These are phyloP conservation scores for Beris morrisii DNA, from an alignment of 2,888 invertebrate genomes.

Conservation along the genomic window DNA sequence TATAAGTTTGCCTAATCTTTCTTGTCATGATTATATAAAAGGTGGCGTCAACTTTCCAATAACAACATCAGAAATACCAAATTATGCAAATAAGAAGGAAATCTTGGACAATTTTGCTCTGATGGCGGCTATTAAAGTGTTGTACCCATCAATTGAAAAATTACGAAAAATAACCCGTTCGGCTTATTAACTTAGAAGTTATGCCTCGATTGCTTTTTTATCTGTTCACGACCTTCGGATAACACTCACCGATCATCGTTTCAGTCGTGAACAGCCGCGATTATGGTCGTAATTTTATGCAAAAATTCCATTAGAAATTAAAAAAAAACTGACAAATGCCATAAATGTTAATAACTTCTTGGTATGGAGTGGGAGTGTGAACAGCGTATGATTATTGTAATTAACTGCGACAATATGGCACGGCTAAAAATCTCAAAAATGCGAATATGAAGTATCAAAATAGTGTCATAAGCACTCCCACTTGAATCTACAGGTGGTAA, in stretches of 20 bases:
- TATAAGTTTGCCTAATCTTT: too few relatives aligned
- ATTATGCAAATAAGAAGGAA: too few relatives aligned
- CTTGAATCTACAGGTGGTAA: background rate
- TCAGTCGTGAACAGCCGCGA: background rate
- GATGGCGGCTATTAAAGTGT: too few relatives aligned
- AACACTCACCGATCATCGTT: background rate
- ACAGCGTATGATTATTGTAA: background rate
- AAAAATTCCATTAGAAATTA: too few relatives aligned
- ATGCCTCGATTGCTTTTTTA: slow-evolving; percentile 3
- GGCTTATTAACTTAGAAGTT: slow-evolving; percentile 1
- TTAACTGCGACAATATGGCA: background rate
- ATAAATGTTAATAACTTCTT: too few relatives aligned
- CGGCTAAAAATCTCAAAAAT: background rate
- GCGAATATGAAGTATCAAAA: background rate
- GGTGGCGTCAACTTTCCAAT: too few relatives aligned
- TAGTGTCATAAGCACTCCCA: slow-evolving; percentile 14
- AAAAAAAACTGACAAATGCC: too few relatives aligned
- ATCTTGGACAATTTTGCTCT: too few relatives aligned
- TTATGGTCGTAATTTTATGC: background rate
- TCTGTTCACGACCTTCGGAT: slow-evolving; percentile 5
- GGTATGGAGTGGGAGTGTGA: background rate
- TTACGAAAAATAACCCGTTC: slow-evolving; percentile 14
- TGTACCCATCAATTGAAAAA: background rate
- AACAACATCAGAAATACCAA: too few relatives aligned
- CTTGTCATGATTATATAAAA: too few relatives aligned